Base-by-base conservation (phyloP, 2,888 invertebrate species). In the Platycheirus albimanus region DNA sequence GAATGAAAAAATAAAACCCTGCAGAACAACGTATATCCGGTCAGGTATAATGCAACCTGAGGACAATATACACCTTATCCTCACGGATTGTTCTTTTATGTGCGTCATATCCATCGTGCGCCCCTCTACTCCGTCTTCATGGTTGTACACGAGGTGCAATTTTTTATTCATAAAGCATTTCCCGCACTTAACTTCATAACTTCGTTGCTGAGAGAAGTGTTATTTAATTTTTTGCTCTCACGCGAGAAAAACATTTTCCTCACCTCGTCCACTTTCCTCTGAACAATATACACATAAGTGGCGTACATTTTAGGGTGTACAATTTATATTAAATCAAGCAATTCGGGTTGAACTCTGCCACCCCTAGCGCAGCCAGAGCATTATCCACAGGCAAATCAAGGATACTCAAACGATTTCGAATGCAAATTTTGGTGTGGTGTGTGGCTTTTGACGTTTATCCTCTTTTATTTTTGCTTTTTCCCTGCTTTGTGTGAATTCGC, bases 101-200 rank as follows among this genome's bases (percentile, higher is more conserved):
- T 51, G 69, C 36, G 58, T 45, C n/a, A 36, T 74, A 69, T 43
- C 54, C 19, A n/a, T n/a, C n/a, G n/a, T n/a, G n/a, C n/a, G n/a
- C n/a, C n/a, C n/a, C n/a, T n/a, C n/a, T n/a, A n/a, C n/a, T n/a
- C n/a, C n/a, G n/a, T n/a, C n/a, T n/a, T n/a, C n/a, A n/a, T n/a
- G 28, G 52, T 45, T 51, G n/a, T n/a, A n/a, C n/a, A n/a, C 63
- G 58, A 5, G 74, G 56, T 64, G 61, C 47, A 52, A 81, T 76
- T 71, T 52, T 76, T 71, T 81, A 81, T 81, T 81, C 76, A 81
- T 81, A 81, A 71, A 72, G 24, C 63, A 54, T 66, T 77, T 77
- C 19, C 71, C 66, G 33, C 66, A 71, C 64, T 76, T 81, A 71
- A 66, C 76, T 81, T 74, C 69, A 77, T 74, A 69, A 74, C 74